Evolutionary conservation across 2,113 vertebrate genomes (phyloP).

Genomic region (Vulpes ferrilata): DNA sequence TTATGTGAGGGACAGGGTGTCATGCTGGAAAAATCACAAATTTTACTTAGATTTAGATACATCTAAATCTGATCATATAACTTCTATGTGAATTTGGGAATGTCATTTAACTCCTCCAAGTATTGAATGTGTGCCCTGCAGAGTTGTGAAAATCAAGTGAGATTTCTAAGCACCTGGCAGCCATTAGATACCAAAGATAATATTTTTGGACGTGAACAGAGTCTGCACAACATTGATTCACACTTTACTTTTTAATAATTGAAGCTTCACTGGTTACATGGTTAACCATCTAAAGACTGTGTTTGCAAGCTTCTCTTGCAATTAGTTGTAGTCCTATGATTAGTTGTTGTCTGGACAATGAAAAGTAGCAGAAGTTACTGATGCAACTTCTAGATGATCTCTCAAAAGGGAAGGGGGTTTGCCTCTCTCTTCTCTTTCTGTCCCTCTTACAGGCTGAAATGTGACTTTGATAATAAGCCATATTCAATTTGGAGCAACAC

Average conservation of each 20-base stretch:
- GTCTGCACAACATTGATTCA: neutral
- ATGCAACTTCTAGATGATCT: neutral
- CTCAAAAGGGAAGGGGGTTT: neutral
- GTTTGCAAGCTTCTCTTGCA: neutral
- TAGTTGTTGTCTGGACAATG: neutral
- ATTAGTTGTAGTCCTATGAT: neutral
- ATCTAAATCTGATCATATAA: neutral
- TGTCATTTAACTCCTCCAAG: neutral
- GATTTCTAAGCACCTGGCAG: neutral
- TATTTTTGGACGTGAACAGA: conserved; percentile 17
- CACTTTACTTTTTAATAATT: neutral
- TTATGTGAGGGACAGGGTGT: neutral
- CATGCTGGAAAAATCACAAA: neutral
- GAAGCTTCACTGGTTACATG: neutral
- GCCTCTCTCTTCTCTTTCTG: neutral
- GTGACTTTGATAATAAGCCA: neutral
- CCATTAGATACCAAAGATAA: neutral
- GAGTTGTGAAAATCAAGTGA: neutral
- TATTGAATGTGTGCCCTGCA: neutral
- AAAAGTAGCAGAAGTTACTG: neutral
- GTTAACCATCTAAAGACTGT: neutral
- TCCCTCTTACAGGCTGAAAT: neutral
- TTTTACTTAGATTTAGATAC: conserved; percentile 38
- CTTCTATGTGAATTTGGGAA: neutral
- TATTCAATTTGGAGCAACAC: neutral